Base-by-base conservation (phyloP, 2,797 vertebrate genomes). In the Tragelaphus oryx region DNA sequence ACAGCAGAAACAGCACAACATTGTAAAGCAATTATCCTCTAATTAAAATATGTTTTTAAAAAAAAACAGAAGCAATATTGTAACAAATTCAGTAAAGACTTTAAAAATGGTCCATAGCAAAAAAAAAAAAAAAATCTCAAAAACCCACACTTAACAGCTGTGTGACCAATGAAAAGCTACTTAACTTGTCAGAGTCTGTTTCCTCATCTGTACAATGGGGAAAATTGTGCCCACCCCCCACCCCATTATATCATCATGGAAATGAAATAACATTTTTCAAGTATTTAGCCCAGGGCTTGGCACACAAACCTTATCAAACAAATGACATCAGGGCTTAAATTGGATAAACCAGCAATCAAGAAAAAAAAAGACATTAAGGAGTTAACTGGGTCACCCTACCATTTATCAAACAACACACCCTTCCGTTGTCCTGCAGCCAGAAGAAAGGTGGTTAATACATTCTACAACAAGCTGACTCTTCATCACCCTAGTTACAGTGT, bases 401-500 rank as follows among this genome's bases (percentile, higher is more conserved):
- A 22, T 86, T 86, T 91, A 91, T 46, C 83, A 75, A 92, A 68
- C 50, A 84, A 30, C 71, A 20, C 26, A 37, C 44, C 68, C 62
- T 62, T 48, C 50, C 44, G 24, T 46, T 92, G 96, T 94, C 89
- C 85, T 62, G 71, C 30, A 2, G 16, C 86, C 55, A 87, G 68
- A 85, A 93, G 83, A 78, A 94, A 95, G 94, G 95, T 85, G 62
- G 87, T 85, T 55, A 59, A 55, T 78, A 78, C 88, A 84, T 94
- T 90, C 78, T 75, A 28, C 80, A 94, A 13, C 28, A 76, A 93
- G 59, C 85, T 71, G 86, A 71, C 87, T 78, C 24, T 46, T 55
- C 11, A 4, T 96, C 95, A 93, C 92, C 93, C 14, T 97, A 84
- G 96, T 91, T 89, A 96, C 93, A 30, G 81, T 93, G 95, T 96